Evolutionary conservation across 2,888 invertebrate species (phyloP).

Genomic region (Sepioteuthis lessoniana): DNA sequence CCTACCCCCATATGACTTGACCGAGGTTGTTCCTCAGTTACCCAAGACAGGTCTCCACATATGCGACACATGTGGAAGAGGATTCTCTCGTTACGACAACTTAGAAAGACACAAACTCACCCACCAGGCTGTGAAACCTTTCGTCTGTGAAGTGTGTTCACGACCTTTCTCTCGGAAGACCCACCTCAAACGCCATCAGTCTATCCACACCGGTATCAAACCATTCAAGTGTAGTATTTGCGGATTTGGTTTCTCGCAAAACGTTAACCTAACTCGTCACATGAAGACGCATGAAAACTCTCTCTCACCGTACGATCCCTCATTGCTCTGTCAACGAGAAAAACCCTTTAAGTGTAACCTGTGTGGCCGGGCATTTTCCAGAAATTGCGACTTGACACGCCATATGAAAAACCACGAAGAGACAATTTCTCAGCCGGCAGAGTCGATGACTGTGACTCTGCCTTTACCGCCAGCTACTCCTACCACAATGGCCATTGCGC

Average conservation of each 20-base stretch:
- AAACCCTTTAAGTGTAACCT: slow-evolving; percentile 36
- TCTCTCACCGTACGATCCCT: not conserved
- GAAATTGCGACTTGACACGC: slow-evolving; percentile 15
- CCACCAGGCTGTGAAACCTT: slow-evolving; percentile 44
- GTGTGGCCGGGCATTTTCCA: not conserved
- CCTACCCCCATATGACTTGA: not conserved
- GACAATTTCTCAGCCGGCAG: not conserved
- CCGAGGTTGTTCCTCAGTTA: not conserved
- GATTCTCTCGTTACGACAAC: slow-evolving; percentile 6
- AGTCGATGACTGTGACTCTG: not conserved
- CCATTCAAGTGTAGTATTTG: slow-evolving; percentile 43
- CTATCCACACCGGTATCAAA: slow-evolving; percentile 44
- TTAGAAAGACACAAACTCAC: slow-evolving; percentile 37
- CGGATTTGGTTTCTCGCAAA: slow-evolving; percentile 23
- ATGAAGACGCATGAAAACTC: slow-evolving; percentile 40
- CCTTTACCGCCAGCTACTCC: not conserved
- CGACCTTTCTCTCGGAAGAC: slow-evolving; percentile 39
- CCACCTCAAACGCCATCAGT: not conserved
- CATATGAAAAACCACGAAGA: slow-evolving; percentile 45
- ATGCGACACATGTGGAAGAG: slow-evolving; percentile 8
- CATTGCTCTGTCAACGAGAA: not conserved
- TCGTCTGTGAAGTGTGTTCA: not conserved
- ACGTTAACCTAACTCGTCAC: slow-evolving; percentile 5
- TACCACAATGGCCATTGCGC: not conserved
- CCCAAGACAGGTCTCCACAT: not conserved